phyloP scores from a whole-genome alignment of 2,888 invertebrate species.

The Harmothoe impar region DNA sequence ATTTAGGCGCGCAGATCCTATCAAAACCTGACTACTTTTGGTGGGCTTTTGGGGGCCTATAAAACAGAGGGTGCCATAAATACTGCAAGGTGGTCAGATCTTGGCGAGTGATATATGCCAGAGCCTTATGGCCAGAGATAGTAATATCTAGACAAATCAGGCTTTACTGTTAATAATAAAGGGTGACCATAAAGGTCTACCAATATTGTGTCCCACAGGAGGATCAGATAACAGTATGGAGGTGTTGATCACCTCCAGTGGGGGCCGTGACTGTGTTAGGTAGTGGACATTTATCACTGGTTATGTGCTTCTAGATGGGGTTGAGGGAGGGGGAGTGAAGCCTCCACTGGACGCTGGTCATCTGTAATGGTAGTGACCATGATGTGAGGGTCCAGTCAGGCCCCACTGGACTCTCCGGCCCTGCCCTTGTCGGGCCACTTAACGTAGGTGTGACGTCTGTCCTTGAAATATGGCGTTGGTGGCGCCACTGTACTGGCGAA shows the following conservation, averaged over 20 bases:
- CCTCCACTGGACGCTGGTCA: not conserved
- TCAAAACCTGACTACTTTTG: not conserved
- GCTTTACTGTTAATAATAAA: constrained; percentile 19
- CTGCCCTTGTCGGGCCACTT: not conserved
- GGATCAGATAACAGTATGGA: not conserved
- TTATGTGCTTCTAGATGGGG: not conserved
- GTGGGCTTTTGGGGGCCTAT: not conserved
- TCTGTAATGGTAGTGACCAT: not conserved
- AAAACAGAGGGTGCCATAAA: constrained; percentile 1
- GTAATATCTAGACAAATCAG: constrained; percentile 7
- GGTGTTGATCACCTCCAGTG: not conserved
- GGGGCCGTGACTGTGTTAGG: not conserved
- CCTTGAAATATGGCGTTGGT: too few relatives aligned
- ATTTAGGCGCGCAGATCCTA: not conserved
- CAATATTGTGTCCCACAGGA: not conserved
- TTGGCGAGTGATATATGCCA: not conserved
- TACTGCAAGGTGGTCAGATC: not conserved
- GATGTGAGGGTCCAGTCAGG: not conserved
- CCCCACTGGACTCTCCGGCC: not conserved
- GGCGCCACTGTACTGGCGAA: too few relatives aligned
- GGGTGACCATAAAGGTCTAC: not conserved
- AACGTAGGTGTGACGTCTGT: not conserved
- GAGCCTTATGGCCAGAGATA: not conserved
- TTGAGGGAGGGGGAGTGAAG: not conserved
- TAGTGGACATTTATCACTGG: not conserved